Base-by-base conservation (phyloP, 2,797 vertebrate species). In the Sebastes itinus region DNA sequence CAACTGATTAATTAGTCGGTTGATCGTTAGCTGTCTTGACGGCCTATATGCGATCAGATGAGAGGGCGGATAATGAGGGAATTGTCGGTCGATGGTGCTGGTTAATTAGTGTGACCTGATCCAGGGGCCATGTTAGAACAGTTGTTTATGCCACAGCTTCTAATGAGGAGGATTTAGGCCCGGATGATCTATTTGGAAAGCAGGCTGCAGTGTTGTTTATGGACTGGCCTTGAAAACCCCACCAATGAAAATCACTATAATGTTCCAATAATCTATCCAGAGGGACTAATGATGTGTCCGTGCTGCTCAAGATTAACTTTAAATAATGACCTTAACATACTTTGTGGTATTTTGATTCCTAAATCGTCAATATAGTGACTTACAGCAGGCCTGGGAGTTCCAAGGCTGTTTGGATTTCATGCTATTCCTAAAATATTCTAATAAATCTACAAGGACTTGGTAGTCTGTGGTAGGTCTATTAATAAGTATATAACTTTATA, bases 61-160 rank as follows among this genome's bases (percentile, higher is more conserved):
- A 98, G 88, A 93, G 90, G 91, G 85, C 25, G 91, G 90, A 91
- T 93, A 98, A 98, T 98, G 97, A 98, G 97, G 89, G 92, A 97
- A 96, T 96, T 96, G 96, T 96, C 93, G 93, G 97, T 98, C 97
- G 97, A 98, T 98, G 97, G 97, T 97, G 97, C 97, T 97, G 97
- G 97, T 97, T 99, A 98, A 99, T 98, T 98, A 97, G 97, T 96
- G 97, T 97, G 97, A 97, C 97, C 97, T 97, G 96, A 98, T 98
- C 98, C 97, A 97, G 97, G 96, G 97, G 97, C 96, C 96, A 96
- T 95, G 97, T 96, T 96, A 94, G 96, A 92, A 96, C 96, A 96
- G 97, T 97, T 96, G 96, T 96, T 97, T 97, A 97, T 97, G 96
- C 96, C 96, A 96, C 96, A 96, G 96, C 97, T 62, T 96, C 96